Evolutionary conservation across 2,797 vertebrate species (phyloP), one percentile per base, ranked within the genome.

Genomic region (Psittacula echo): DNA sequence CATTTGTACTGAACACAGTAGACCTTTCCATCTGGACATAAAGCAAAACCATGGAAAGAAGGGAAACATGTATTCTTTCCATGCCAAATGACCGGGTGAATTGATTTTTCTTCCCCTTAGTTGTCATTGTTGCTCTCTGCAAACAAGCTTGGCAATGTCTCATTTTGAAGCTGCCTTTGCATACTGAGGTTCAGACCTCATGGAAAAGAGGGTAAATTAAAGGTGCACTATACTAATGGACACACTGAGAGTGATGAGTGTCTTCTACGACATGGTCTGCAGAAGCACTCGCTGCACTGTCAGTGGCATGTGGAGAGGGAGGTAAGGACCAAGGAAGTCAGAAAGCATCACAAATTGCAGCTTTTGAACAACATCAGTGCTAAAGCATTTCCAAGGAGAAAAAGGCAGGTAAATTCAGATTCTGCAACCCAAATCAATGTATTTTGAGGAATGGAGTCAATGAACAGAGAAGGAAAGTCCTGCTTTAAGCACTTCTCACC

Each of bases 101-200:
- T 56, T 82, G 56, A 62, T 84, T 78, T 71, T 67, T 45, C 76
- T 47, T 76, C 66, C n/a, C 30, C 60, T 62, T 20, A 6, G 2
- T 65, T 76, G 73, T 65, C 76, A 53, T 85, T 90, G 54, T 89
- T 65, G 77, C 60, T 64, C 61, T 67, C 66, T 73, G 53, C 77
- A 91, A 95, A 90, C 90, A 93, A 82, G 45, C 56, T 84, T 94
- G 76, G 42, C 70, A 85, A 74, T 2, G 7, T 77, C 39, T 87
- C 5, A 2, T 73, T 90, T 65, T 61, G 75, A 93, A 89, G 56
- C 82, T 60, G 58, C 60, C 61, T 89, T 93, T 93, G 85, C 64
- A 39, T 44, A 21, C 39, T 84, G 78, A 92, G 70, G 58, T 67
- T 75, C 76, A 95, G 87, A 74, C 29, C 47, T 61, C 70, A 29